phyloP scores from a whole-genome alignment of 2,888 invertebrate species.

The Pristionchus japonicus region DNA sequence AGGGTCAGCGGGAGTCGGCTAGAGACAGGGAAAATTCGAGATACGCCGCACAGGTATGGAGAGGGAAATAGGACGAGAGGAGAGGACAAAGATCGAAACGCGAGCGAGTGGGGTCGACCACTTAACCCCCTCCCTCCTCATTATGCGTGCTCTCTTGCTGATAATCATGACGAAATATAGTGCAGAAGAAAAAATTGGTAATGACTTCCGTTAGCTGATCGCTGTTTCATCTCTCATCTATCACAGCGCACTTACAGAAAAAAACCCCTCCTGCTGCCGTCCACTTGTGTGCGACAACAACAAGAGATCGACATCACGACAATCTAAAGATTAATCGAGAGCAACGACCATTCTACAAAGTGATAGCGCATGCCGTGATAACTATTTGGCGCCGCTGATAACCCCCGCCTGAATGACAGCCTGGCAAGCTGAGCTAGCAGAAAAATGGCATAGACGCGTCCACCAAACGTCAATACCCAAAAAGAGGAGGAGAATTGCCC shows the following conservation, averaged over 20 bases:
- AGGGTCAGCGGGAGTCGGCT: background rate
- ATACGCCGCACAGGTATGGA: background rate
- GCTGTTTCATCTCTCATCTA: background rate
- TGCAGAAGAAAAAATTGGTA: background rate
- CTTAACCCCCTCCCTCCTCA: background rate
- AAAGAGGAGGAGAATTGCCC: background rate
- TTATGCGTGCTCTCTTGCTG: background rate
- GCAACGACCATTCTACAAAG: background rate
- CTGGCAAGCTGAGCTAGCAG: no score
- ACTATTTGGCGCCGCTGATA: slow-evolving; percentile 6
- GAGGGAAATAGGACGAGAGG: background rate
- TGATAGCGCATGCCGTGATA: background rate
- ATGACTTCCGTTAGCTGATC: background rate
- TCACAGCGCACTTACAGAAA: background rate
- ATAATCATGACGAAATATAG: background rate
- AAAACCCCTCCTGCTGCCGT: background rate
- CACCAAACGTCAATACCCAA: background rate
- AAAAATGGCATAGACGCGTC: background rate
- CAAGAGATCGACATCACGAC: background rate
- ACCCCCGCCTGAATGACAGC: background rate
- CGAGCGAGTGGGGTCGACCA: background rate
- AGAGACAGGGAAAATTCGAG: background rate
- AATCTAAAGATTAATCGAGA: background rate
- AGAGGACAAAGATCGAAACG: slow-evolving; percentile 29
- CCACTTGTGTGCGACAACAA: background rate